Percentiles rank a stretch among this genome's conserved stretches.
These are phyloP conservation scores for Labrus mixtus DNA, from an alignment of 2,113 vertebrate genomes.

Conservation along the genomic window DNA sequence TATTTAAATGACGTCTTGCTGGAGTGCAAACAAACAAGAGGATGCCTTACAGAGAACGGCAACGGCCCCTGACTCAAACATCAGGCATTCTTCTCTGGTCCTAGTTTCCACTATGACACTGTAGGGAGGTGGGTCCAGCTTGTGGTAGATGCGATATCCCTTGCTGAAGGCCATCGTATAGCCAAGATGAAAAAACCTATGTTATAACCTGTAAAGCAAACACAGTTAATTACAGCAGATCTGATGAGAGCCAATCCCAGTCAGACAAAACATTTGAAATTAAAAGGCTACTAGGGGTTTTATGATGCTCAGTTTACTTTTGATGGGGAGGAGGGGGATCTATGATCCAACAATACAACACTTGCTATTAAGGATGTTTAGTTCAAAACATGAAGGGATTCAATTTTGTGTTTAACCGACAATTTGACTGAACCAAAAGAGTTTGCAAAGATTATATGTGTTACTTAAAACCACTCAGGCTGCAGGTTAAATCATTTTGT, in stretches of 20 bases:
- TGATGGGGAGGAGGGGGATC: neutral
- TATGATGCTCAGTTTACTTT: neutral
- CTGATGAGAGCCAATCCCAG: neutral
- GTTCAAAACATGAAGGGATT: neutral
- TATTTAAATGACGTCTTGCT: neutral
- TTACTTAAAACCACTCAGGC: neutral
- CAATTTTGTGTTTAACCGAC: neutral
- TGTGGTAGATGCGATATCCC: constrained; percentile 97
- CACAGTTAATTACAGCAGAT: constrained; percentile 1
- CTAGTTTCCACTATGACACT: constrained; percentile 95
- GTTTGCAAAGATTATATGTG: neutral
- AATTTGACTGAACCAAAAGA: neutral
- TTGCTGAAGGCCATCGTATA: constrained; percentile 97
- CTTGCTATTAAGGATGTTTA: neutral
- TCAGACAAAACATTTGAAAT: constrained; percentile 2
- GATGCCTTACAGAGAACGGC: constrained; percentile 93
- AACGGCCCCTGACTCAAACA: constrained; percentile 97
- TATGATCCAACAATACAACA: too few relatives aligned
- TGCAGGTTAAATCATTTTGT: neutral
- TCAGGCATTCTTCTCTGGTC: constrained; percentile 93
- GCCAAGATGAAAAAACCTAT: constrained; percentile 56
- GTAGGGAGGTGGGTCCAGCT: constrained; percentile 95
- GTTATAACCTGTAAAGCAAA: constrained; percentile 56
- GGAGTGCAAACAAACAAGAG: constrained; percentile 20
- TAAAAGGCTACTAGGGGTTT: neutral